These are phyloP conservation scores for Indri indri DNA, from an alignment of 2,113 vertebrate genomes.

Conservation along the genomic window DNA sequence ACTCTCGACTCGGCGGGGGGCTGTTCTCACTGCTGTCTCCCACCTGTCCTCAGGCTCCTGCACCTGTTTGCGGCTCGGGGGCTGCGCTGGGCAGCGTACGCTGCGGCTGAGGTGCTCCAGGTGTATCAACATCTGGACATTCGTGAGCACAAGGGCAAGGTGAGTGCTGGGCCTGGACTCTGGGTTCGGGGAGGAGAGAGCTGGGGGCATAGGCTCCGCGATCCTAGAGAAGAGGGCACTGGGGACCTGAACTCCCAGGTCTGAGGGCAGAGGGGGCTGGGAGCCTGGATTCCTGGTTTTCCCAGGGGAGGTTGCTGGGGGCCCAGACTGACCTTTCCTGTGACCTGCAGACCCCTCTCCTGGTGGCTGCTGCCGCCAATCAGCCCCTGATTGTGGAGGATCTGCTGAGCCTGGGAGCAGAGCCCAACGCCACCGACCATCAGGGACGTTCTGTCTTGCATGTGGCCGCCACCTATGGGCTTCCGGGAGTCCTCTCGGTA, in stretches of 20 bases:
- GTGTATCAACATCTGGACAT: conserved; percentile 85
- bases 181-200: neutral
- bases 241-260: neutral
- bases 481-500: conserved; percentile 89
- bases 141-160: conserved; percentile 94
- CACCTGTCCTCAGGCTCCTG: conserved; percentile 84
- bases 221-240: neutral
- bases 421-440: conserved; percentile 89
- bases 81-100: conserved; percentile 88
- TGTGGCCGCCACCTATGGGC: conserved; percentile 90
- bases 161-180: conserved; percentile 49
- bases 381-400: conserved; percentile 91
- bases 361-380: conserved; percentile 93
- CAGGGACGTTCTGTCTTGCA: conserved; percentile 92
- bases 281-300: neutral
- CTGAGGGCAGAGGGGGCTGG: neutral
- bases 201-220: neutral
- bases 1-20: neutral
- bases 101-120: conserved; percentile 88
- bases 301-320: neutral
- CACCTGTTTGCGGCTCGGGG: conserved; percentile 93
- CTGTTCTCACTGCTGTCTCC: neutral
- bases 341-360: conserved; percentile 87
- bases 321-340: neutral
- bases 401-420: conserved; percentile 88